These are phyloP conservation scores for Amphipoea oculea DNA, from an alignment of 2,888 invertebrate species.

Conservation along the genomic window DNA sequence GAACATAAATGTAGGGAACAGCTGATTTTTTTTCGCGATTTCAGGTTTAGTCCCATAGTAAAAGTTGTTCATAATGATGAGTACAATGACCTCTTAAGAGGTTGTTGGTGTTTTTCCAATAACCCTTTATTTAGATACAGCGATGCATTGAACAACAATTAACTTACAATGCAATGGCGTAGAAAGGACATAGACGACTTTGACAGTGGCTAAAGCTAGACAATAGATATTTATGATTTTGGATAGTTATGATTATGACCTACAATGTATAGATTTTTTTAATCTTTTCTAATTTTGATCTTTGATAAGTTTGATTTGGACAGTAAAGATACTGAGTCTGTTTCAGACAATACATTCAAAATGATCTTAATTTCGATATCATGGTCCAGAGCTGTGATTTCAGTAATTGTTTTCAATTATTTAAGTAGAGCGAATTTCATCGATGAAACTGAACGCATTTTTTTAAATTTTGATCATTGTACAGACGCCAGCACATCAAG, in stretches of 20 bases:
- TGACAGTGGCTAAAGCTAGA: not conserved
- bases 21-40: no score
- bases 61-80: no score
- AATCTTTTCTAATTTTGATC: not conserved
- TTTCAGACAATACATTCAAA: not conserved
- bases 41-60: no score
- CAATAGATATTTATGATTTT: slow-evolving; percentile 26
- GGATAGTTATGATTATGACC: not conserved
- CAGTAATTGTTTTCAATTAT: not conserved
- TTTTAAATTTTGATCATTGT: not conserved
- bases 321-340: no score
- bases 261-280: not conserved
- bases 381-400: not conserved
- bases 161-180: slow-evolving; percentile 13
- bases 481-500: no score
- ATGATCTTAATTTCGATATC: not conserved
- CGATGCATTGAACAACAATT: not conserved
- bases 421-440: not conserved
- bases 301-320: not conserved
- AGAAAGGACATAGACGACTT: not conserved
- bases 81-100: no score
- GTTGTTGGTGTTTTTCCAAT: no score
- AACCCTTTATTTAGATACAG: not conserved
- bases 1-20: no score
- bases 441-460: no score